These are phyloP conservation scores for Dendropsophus ebraccatus DNA, from an alignment of 2,113 vertebrate genomes.

Conservation along the genomic window DNA sequence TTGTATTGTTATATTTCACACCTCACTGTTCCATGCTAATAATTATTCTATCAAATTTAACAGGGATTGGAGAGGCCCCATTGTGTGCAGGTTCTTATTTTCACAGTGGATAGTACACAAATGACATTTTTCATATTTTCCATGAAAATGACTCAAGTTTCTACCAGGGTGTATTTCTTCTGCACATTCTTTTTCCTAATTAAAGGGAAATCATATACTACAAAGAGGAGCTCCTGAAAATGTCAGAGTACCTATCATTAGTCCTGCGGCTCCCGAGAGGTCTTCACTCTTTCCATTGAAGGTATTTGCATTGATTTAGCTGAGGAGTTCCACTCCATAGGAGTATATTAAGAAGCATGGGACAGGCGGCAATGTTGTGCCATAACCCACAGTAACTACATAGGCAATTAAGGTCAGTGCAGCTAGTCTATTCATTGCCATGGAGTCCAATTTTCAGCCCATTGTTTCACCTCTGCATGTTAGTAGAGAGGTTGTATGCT, in stretches of 20 bases:
- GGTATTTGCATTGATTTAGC: not conserved
- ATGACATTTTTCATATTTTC: slow-evolving; percentile 45
- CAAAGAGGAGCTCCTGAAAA: slow-evolving; percentile 9
- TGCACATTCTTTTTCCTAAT: not conserved
- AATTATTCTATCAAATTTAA: slow-evolving; percentile 47
- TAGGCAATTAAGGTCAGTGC: not conserved
- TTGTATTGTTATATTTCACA: slow-evolving; percentile 40
- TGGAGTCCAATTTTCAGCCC: not conserved
- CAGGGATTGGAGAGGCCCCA: slow-evolving; percentile 23
- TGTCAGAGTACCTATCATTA: not conserved
- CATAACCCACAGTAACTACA: not conserved
- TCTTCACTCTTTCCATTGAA: not conserved
- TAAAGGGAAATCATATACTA: slow-evolving; percentile 28
- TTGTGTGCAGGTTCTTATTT: slow-evolving; percentile 43
- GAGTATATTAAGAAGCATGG: not conserved
- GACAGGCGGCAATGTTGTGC: not conserved
- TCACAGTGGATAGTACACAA: slow-evolving; percentile 36
- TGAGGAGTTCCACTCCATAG: not conserved
- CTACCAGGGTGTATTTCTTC: slow-evolving; percentile 3
- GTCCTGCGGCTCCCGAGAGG: not conserved
- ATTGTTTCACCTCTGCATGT: no score
- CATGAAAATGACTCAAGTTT: slow-evolving; percentile 37
- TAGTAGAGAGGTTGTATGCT: no score
- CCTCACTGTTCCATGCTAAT: slow-evolving; percentile 20
- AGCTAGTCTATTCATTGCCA: not conserved